Base-by-base conservation (phyloP, 2,888 invertebrate genomes). In the Aleiodes leptofemur region DNA sequence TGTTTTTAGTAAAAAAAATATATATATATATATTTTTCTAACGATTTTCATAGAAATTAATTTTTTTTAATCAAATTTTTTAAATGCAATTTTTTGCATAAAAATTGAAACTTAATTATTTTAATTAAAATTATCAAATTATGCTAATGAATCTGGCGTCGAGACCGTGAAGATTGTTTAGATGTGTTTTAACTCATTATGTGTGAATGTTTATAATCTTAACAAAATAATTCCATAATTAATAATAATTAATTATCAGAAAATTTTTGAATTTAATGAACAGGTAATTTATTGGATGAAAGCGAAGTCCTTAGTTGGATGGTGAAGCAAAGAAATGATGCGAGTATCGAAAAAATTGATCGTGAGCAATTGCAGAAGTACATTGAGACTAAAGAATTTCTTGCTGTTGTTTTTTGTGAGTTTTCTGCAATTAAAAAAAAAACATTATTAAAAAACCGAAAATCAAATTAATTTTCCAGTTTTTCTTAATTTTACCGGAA, bases 401-500 rank as follows among this genome's bases (percentile, higher is more conserved):
- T 97, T 85, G 97, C 97, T 61, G 96, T 97, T 73, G 91, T 97
- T 78, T 97, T 97, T 90, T 97, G 97, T 97, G 93, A 96, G 96
- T 78, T 72, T 48, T 68, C 48, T 51, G 59, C 50, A 53, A 53
- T 31, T 34, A 3, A 34, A 31, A 4, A 31, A 31, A 56, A 43
- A 50, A 50, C 7, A 53, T 14, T 13, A 23, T 23, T 23, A 23
- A 23, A 3, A 13, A 55, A 11, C 11, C 14, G 16, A 55, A 3
- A 50, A 31, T 23, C 1, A 29, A 23, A 9, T 74, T 53, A 29
- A 59, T 56, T 55, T 14, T 70, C 8, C 31, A 31, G n/a, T 23
- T 61, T 53, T 68, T 72, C 48, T 5, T 9, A 66, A 3, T 8
- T 70, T 56, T 61, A 72, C 1, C 23, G 23, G 23, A 23, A 23